Conservation (phyloP, 2,797 vertebrate species). For the Arvicola amphibius region DNA sequence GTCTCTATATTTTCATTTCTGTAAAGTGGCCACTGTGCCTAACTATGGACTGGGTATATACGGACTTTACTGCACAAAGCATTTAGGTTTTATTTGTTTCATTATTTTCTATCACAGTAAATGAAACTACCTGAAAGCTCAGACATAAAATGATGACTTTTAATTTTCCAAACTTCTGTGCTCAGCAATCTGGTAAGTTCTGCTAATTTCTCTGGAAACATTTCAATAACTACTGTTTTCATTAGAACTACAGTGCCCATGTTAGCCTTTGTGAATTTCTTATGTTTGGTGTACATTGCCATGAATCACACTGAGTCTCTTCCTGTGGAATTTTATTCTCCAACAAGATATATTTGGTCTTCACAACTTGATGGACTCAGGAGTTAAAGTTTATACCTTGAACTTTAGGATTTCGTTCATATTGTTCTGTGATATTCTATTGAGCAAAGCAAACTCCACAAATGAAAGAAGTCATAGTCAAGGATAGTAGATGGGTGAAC, state of each 20-base stretch:
- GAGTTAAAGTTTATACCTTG: neutral
- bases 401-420: neutral
- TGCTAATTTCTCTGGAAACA: neutral
- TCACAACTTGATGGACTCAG: neutral
- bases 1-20: neutral
- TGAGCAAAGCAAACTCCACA: neutral
- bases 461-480: neutral
- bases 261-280: neutral
- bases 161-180: neutral
- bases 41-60: neutral
- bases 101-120: neutral
- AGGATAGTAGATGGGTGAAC: neutral
- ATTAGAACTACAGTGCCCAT: fast-evolving
- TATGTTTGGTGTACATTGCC: neutral
- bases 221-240: fast-evolving
- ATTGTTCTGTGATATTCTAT: neutral
- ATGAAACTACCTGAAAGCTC: neutral
- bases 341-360: neutral
- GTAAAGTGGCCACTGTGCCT: neutral
- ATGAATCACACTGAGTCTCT: neutral
- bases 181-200: neutral
- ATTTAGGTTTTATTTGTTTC: neutral
- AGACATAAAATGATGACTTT: neutral
- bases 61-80: neutral
- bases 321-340: neutral